Evolutionary conservation across 2,888 invertebrate genomes (phyloP), one percentile per base, ranked within the genome.

Genomic region (Apamea anceps): DNA sequence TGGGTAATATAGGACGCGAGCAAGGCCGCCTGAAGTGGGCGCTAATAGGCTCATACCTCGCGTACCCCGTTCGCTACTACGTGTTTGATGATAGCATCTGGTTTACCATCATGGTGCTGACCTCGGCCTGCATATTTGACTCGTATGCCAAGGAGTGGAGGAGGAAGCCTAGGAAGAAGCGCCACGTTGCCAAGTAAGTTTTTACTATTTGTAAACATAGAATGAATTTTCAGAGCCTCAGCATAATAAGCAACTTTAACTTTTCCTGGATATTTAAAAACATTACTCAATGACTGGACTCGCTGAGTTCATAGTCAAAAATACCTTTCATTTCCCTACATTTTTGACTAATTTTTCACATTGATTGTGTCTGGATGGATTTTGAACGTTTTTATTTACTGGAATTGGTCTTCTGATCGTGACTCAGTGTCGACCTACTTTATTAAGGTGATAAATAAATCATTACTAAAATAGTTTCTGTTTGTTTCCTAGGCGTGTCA

Each of bases 1-100:
- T 99, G 15, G 99, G 99, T 48, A 99, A 99, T 92, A 98, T 99
- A 85, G 99, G 99, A 0, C 97, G 98, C 3, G 98, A 99, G 92
- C 96, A 97, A 90, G 99, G 99, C 1, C 95, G 97, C 0, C 96
- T 99, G 57, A 98, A 98, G 96, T 97, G 98, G 92, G 97, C 98
- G 0, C 92, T 99, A 0, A 75, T 98, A 0, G 98, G 98, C 0
- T 98, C 99, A 0, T 98, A 98, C 89, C 87, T 97, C 0, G 94
- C 97, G 0, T 98, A 98, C 91, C 98, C 98, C 0, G 92, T 98
- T 0, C 97, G 98, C 28, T 98, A 98, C 94, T 98, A 98, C 88
- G 97, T 98, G 73, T 98, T 98, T 78, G 98, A 98, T 86, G 98
- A 98, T 88, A 98, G 97, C 0, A 97, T 98, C 37, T 98, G 98